Evolutionary conservation across 2,113 vertebrate genomes (phyloP), one percentile per base, ranked within the genome.

Genomic region (Hepsetus odoe): DNA sequence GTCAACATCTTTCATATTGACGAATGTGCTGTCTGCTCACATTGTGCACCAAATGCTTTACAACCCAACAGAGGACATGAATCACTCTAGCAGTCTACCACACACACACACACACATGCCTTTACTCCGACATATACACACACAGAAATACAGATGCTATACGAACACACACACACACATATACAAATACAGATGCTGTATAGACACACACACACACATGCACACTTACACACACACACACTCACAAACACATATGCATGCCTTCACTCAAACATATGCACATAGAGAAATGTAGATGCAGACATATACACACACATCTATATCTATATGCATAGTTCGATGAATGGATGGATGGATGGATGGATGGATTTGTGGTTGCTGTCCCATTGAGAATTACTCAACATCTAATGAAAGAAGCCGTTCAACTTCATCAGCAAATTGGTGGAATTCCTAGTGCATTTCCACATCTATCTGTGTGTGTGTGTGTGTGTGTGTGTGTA

Each of bases 1-100:
- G 96, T 98, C 96, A 98, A 89, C 95, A 98, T 95, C 95, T 94
- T 96, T 99, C 97, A 98, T 96, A 94, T 95, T 98, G 97, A 98
- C 95, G 94, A 98, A 99, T 98, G 97, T 95, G 96, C 96, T 98
- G 97, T 98, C 97, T 92, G 88, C 94, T 95, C 87, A 86, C 94
- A 99, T 98, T 98, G 92, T 97, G 94, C 93, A 93, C 92, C 93
- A 93, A 97, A 98, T 97, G 96, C 95, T 98, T 99, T 98, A 98
- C 96, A 94, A 94, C 95, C 94, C 89, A 84, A 93, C 95, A 96
- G 93, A 96, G 95, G 96, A 98, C 96, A 98, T 98, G 97, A 98
- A 97, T 98, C 96, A 98, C 96, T 95, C 94, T 92, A 88, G 88
- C 93, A 92, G 93, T 92, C 56, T 28, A 73, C 69, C 68, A 85